These are phyloP conservation scores for Aphis gossypii DNA, from an alignment of 1,140 invertebrate species.

Conservation along the genomic window DNA sequence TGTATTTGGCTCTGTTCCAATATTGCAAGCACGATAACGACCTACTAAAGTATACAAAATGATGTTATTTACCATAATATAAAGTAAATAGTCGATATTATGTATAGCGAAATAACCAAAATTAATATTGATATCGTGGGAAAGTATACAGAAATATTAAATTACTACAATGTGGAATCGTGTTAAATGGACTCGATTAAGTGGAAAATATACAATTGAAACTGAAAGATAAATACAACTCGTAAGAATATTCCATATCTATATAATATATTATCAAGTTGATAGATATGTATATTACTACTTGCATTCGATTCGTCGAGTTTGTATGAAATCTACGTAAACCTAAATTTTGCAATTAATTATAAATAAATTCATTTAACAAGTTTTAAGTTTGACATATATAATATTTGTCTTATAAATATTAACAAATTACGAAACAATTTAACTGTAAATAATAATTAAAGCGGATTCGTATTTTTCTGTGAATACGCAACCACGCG, in stretches of 20 bases:
- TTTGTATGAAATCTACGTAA: background rate
- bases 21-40: background rate
- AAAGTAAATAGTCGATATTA: background rate
- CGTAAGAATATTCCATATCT: background rate
- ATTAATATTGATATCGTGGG: background rate
- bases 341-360: background rate
- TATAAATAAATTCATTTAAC: background rate
- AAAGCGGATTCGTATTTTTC: background rate
- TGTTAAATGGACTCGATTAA: background rate
- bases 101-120: background rate
- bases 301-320: background rate
- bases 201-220: background rate
- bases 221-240: background rate
- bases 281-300: too few species aligned
- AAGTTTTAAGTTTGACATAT: background rate
- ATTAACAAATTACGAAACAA: background rate
- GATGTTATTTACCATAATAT: background rate
- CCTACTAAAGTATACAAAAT: background rate
- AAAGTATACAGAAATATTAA: background rate
- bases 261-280: background rate
- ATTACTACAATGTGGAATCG: background rate
- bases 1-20: conserved; percentile 17
- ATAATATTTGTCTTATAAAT: background rate
- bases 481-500: background rate
- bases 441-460: background rate